phyloP scores from a whole-genome alignment of 2,888 invertebrate genomes.

The Helicoverpa assulta region DNA sequence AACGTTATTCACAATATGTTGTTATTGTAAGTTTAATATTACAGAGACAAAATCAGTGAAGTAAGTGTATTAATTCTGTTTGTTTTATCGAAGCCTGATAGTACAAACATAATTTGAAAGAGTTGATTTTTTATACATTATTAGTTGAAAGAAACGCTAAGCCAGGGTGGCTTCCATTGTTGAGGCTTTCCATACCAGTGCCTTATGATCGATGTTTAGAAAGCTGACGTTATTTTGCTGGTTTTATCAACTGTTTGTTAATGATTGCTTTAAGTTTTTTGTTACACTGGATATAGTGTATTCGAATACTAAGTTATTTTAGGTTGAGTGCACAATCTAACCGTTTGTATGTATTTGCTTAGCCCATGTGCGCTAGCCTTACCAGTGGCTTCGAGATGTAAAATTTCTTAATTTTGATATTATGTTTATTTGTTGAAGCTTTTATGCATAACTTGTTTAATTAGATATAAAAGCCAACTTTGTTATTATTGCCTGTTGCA shows the following conservation, averaged over 20 bases:
- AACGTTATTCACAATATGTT: conserved; percentile 57
- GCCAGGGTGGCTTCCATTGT: conserved; percentile 41
- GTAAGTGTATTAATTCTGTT: conserved; percentile 40
- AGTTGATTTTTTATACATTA: conserved; percentile 38
- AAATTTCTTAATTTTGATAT: conserved; percentile 56
- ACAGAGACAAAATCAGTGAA: conserved; percentile 57
- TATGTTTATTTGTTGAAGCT: conserved; percentile 69
- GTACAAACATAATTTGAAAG: conserved; percentile 65
- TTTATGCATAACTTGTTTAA: conserved; percentile 69
- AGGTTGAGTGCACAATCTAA: conserved; percentile 59
- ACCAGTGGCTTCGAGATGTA: conserved; percentile 54
- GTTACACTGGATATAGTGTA: conserved; percentile 49
- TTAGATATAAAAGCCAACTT: conserved; percentile 66
- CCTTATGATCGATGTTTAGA: conserved; percentile 72
- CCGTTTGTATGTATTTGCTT: conserved; percentile 43
- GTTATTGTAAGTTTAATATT: conserved; percentile 64
- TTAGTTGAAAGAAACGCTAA: conserved; percentile 32
- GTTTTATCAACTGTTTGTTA: conserved; percentile 34
- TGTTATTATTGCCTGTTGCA: conserved; percentile 80
- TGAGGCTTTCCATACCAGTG: conserved; percentile 72
- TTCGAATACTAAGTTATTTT: conserved; percentile 55
- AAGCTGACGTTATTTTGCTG: conserved; percentile 46
- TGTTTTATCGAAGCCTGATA: conserved; percentile 58
- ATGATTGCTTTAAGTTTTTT: conserved; percentile 54
- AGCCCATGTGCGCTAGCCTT: conserved; percentile 53